Evolutionary conservation across 2,888 invertebrate species (phyloP), one percentile per base, ranked within the genome.

Genomic region (Theretra japonica): DNA sequence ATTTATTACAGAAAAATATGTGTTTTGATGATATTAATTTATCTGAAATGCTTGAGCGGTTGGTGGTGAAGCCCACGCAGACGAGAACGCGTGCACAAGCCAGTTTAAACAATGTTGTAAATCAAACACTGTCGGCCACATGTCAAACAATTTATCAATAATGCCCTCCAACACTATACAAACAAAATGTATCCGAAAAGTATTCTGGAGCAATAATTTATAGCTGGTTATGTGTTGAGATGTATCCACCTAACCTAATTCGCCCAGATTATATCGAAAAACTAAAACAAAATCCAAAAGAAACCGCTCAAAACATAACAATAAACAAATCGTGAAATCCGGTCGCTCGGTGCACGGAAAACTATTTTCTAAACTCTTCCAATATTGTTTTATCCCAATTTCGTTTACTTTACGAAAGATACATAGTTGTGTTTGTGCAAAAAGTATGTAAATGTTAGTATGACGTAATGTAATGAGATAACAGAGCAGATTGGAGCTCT

Each of bases 251-350:
- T 72, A 60, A 72, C 72, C 72, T 28, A 72, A 69, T 69, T 69
- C 60, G 23, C 33, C 2, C 53, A 57, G 33, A 69, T 60, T 48
- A 50, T 48, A 60, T 33, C 28, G 17, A 60, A 58, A 50, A 60
- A 33, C 59, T 59, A 23, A 69, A 71, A 69, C 30, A 72, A 72
- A 69, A 69, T 72, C 69, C 50, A 56, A 69, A 56, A 72, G 69
- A 72, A 69, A 69, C 59, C 21, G 15, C 50, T 60, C 69, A 59
- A 59, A 65, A 69, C 72, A 69, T 33, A 53, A 72, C 68, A 72
- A 72, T 72, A 72, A 72, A 72, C 72, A 72, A 69, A 72, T 69
- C 69, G 30, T 17, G 56, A 56, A 65, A 71, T 71, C 56, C 25
- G 30, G 23, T 56, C 62, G 56, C 41, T 48, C 50, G 23, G 33